phyloP scores from a whole-genome alignment of 2,888 invertebrate genomes.

The Lamellibrachia satsuma region DNA sequence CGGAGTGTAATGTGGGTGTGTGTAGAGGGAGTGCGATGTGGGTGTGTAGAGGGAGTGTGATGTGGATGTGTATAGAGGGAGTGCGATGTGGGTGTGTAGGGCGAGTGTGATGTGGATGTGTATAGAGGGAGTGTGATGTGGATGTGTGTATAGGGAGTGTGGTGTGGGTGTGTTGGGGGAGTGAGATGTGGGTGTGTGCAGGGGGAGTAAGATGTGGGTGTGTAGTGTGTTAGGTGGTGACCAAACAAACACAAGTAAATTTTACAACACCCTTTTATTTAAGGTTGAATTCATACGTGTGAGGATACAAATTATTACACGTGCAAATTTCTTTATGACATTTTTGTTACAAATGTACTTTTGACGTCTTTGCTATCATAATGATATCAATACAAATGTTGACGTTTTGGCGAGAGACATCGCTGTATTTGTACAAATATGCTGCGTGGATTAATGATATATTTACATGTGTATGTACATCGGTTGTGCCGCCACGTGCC shows the following conservation, averaged over 20 bases:
- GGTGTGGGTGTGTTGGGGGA: too few species aligned
- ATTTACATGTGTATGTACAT: slow-evolving; percentile 17
- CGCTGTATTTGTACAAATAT: slow-evolving; percentile 12
- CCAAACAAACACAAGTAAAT: neutral
- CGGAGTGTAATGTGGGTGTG: too few species aligned
- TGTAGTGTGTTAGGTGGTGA: too few species aligned
- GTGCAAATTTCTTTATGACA: neutral
- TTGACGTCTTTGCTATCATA: neutral
- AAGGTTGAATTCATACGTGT: slow-evolving; percentile 5
- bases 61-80: too few species aligned
- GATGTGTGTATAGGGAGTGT: too few species aligned
- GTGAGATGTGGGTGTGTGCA: too few species aligned
- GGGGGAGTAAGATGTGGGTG: too few species aligned
- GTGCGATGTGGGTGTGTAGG: too few species aligned
- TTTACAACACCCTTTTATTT: slow-evolving; percentile 7
- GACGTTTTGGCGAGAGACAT: neutral
- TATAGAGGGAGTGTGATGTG: too few species aligned
- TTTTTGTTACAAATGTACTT: neutral
- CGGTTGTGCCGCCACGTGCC: neutral
- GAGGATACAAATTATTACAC: neutral
- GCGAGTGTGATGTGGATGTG: too few species aligned
- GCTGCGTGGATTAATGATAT: slow-evolving; percentile 4
- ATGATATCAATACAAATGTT: neutral
- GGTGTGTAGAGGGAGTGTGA: too few species aligned
- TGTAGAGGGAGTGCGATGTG: too few species aligned